Base-by-base conservation (phyloP, 2,888 invertebrate species). In the Hydraecia micacea region DNA sequence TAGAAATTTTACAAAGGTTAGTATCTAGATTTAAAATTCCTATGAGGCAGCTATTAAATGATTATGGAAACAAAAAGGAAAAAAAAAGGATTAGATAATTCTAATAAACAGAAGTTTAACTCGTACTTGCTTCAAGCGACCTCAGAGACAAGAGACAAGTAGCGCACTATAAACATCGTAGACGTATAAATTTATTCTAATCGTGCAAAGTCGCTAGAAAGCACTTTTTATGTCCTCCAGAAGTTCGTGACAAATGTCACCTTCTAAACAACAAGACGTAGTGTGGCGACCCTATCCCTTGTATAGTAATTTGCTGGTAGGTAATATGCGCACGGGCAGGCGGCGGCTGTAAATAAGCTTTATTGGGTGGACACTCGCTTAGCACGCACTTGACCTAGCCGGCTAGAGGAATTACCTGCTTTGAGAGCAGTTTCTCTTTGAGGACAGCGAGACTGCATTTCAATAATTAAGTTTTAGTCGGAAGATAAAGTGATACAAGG, bases 361-460 rank as follows among this genome's bases (percentile, higher is more conserved):
- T 85, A 85, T 73, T 75, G 72, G 55, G 66, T 81, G 81, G 58
- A 80, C 62, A 66, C 36, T 72, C 39, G 69, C 72, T 75, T 49
- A 49, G 62, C 55, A 9, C 70, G 67, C 55, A 77, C 55, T 52
- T n/a, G 15, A n/a, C 9, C 28, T n/a, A 18, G 36, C 36, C 32
- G 18, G 42, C n/a, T 46, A 8, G 13, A 25, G 49, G 39, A 55
- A 15, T 72, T 75, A 70, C 72, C 69, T 80, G 83, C 69, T 75
- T 62, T 2, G 13, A 39, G 1, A 28, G n/a, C 15, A 46, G 36
- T 55, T 83, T 80, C 80, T 71, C 52, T 82, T 74, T 36, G n/a
- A 15, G 3, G 25, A 55, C 36, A 66, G 15, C 7, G 18, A 66
- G 46, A 21, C 8, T 18, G 32, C 32, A 32, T 36, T 18, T 65